Evolutionary conservation across 2,113 vertebrate species (phyloP).

Genomic region (Python bivittatus): DNA sequence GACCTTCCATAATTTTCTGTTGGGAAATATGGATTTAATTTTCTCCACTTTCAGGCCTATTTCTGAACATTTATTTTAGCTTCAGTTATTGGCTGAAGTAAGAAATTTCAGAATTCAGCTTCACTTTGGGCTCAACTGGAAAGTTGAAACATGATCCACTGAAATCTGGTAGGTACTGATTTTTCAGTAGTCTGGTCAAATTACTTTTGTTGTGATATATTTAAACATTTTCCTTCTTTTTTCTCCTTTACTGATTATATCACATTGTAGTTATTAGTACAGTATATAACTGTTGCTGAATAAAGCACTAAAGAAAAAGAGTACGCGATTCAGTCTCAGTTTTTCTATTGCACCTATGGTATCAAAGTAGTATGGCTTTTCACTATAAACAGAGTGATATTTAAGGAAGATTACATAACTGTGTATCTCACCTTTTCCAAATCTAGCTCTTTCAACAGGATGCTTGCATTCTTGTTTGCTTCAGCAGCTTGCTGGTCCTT

Average conservation of each 20-base stretch:
- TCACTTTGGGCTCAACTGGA: too few relatives aligned
- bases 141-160: too few relatives aligned
- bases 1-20: neutral
- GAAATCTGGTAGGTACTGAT: too few relatives aligned
- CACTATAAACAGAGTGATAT: neutral
- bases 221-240: too few relatives aligned
- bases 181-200: too few relatives aligned
- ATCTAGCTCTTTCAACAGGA: slow-evolving; percentile 95
- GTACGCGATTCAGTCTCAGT: neutral
- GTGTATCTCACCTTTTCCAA: slow-evolving; percentile 88
- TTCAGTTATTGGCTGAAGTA: too few relatives aligned
- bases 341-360: neutral
- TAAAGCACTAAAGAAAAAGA: neutral
- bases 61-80: too few relatives aligned
- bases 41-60: too few relatives aligned
- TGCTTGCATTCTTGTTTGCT: slow-evolving; percentile 98
- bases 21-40: too few relatives aligned
- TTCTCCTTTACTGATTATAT: too few relatives aligned
- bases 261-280: neutral
- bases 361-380: neutral
- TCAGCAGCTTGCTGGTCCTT: slow-evolving; percentile 99
- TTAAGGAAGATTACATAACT: neutral
- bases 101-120: too few relatives aligned
- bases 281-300: neutral
- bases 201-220: too few relatives aligned